Evolutionary conservation across 2,888 invertebrate genomes (phyloP).

Genomic region (Trichogramma evanescens): DNA sequence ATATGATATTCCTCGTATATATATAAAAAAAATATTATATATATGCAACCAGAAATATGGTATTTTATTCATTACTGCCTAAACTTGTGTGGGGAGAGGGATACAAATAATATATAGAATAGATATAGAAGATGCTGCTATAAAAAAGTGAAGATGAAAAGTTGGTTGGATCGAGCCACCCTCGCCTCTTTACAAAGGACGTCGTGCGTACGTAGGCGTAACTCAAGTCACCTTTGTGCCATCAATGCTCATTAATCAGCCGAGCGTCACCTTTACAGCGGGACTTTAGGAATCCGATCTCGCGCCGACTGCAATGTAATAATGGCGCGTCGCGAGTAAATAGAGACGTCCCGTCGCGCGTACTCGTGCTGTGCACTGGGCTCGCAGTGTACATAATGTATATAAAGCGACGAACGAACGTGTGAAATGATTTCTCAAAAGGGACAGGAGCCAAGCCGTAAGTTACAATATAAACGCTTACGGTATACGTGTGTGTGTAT

Average conservation of each 20-base stretch:
- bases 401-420: no score
- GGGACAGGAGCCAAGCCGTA: no score
- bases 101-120: not conserved
- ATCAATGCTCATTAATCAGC: conserved; percentile 1
- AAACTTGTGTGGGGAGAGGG: not conserved
- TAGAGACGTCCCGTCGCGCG: conserved; percentile 15
- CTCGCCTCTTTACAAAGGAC: not conserved
- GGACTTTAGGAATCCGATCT: conserved; percentile 18
- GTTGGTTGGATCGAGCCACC: not conserved
- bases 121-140: not conserved
- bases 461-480: no score
- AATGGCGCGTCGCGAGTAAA: conserved; percentile 11
- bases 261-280: not conserved
- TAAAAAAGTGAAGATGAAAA: not conserved
- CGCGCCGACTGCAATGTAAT: conserved; percentile 13
- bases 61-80: no score
- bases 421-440: no score
- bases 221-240: not conserved
- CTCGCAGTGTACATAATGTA: no score
- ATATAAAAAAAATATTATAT: not conserved
- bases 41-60: not conserved
- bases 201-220: not conserved
- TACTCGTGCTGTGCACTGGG: no score
- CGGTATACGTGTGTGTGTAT: no score
- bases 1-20: conserved; percentile 31